Evolutionary conservation across 2,113 vertebrate species (phyloP), one percentile per base, ranked within the genome.

Genomic region (Psammodynastes pulverulentus): DNA sequence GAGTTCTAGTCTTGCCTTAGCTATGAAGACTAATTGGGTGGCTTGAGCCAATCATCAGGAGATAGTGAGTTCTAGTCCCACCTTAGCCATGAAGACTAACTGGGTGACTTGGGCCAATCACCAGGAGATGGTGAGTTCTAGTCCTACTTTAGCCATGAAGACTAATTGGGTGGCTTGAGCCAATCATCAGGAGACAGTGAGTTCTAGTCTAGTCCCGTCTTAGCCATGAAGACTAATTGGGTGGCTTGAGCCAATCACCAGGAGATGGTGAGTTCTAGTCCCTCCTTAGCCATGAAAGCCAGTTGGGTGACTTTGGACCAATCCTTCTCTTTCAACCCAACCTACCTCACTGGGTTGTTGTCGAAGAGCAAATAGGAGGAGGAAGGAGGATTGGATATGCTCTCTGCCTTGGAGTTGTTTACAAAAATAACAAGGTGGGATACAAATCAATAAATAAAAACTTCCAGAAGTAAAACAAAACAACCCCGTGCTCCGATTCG

Each of bases 391-490:
- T 58, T 9, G 54, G 23, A 56, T 56, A 9, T 24, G 54, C 9
- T 26, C 24, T 58, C 24, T 58, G 54, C 54, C 26, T 62, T 29
- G 62, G 62, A n/a, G 29, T 67, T 67, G 13, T 67, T 67, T 86
- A 46, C 6, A 19, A 34, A 51, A 87, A 21, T n/a, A n/a, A n/a
- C 54, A n/a, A n/a, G 85, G 85, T 6, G 26, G 24, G n/a, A 51
- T 34, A 53, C 49, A 29, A 53, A 8, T 8, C 34, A 53, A 3
- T 8, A 52, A 87, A 34, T 29, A 15, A 86, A 26, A 91, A 88
- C 91, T 94, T 95, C 93, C 89, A 67, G 92, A 94, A 94, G 87
- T 39, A 17, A 79, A 79, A 79, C 6, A 39, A 39, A 93, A 92
- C 95, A 95, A 94, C 67, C 13, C 15, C 87, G 9, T 34, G 19